phyloP scores from a whole-genome alignment of 2,797 vertebrate species.

The Liasis olivaceus region DNA sequence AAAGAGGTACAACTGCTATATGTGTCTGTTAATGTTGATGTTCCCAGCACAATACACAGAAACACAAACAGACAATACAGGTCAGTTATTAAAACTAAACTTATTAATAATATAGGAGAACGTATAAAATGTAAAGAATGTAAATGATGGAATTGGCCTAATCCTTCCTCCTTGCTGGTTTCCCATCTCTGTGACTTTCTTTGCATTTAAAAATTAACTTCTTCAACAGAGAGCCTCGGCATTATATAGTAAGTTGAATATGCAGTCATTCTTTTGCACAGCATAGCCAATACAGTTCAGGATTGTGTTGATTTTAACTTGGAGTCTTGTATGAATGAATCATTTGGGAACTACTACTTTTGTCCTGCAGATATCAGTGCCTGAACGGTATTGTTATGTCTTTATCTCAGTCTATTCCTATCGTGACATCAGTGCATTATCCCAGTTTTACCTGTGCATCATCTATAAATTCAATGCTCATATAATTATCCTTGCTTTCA shows the following conservation, averaged over 20 bases:
- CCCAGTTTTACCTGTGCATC: not conserved
- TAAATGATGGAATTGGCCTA: not conserved
- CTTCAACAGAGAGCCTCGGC: not conserved
- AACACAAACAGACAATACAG: not conserved
- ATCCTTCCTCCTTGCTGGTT: not conserved
- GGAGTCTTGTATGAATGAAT: not conserved
- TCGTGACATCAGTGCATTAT: not conserved
- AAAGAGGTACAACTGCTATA: not conserved
- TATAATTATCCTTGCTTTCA: not conserved
- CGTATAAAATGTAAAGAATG: not conserved
- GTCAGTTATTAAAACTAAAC: not conserved
- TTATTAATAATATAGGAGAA: not conserved
- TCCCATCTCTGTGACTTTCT: not conserved
- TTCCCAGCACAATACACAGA: not conserved
- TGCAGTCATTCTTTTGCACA: not conserved
- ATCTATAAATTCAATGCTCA: not conserved
- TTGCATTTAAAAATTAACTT: not conserved
- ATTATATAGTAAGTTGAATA: not conserved
- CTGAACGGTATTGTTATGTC: not conserved
- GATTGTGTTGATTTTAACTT: not conserved
- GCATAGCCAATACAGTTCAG: not conserved
- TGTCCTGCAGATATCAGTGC: not conserved
- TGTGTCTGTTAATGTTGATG: not conserved
- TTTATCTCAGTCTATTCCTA: not conserved
- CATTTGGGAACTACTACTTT: not conserved